phyloP scores from a whole-genome alignment of 2,113 vertebrate species.

The Saiga tatarica region DNA sequence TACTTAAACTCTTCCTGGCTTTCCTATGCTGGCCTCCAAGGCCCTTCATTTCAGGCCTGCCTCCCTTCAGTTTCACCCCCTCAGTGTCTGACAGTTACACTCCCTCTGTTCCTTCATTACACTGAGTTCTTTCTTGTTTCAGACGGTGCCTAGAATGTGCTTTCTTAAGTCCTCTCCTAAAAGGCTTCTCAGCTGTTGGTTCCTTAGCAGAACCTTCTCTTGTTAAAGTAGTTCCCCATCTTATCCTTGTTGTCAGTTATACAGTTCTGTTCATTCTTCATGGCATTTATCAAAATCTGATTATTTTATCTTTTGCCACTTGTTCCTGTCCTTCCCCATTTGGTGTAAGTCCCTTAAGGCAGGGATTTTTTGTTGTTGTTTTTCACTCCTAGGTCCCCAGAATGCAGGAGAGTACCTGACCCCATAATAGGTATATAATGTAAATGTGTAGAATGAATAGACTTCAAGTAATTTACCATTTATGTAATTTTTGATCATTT shows the following conservation, averaged over 20 bases:
- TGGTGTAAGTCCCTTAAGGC: neutral
- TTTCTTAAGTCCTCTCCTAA: neutral
- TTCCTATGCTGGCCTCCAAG: neutral
- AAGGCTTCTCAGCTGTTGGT: neutral
- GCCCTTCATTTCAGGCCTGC: neutral
- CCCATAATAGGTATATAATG: neutral
- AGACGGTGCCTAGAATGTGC: neutral
- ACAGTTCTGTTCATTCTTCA: neutral
- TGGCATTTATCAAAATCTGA: neutral
- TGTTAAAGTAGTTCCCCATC: neutral
- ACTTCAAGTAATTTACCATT: neutral
- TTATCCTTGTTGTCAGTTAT: neutral
- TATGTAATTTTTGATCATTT: neutral
- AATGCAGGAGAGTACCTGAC: neutral
- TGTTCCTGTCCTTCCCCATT: neutral
- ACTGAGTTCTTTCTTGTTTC: neutral
- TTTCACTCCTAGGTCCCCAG: neutral
- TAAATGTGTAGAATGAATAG: neutral
- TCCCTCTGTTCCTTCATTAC: neutral
- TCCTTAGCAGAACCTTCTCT: neutral
- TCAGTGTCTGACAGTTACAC: neutral
- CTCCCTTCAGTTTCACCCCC: neutral
- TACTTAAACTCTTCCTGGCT: neutral
- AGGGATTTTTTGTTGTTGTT: neutral
- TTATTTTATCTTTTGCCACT: neutral